Conservation (phyloP, 2,888 invertebrate species). For the Melinaea menophilus region DNA sequence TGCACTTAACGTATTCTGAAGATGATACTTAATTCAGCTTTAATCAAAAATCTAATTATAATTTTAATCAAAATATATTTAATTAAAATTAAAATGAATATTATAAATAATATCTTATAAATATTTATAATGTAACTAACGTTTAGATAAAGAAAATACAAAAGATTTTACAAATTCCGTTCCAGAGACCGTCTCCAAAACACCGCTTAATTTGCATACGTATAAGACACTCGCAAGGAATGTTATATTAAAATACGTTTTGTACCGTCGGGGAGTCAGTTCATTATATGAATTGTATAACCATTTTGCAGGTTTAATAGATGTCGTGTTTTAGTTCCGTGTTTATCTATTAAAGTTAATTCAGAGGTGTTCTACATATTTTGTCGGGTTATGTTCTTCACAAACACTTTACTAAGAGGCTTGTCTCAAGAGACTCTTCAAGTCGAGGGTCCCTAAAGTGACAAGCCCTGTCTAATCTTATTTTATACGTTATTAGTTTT, state of each 20-base stretch:
- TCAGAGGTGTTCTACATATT: constrained; percentile 55
- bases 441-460: constrained; percentile 57
- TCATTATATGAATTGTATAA: constrained; percentile 31
- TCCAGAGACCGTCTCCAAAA: constrained; percentile 27
- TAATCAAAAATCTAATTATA: too few relatives aligned
- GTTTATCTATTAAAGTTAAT: constrained; percentile 38
- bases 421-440: constrained; percentile 63
- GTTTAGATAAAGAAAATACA: constrained; percentile 13
- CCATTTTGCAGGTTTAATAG: constrained; percentile 26
- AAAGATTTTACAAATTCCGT: constrained; percentile 31
- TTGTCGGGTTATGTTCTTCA: constrained; percentile 61
- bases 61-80: too few relatives aligned
- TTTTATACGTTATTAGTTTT: constrained; percentile 38
- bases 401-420: constrained; percentile 52
- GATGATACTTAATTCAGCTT: too few relatives aligned
- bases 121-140: neutral
- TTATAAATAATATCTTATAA: too few relatives aligned
- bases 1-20: too few relatives aligned
- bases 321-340: constrained; percentile 19
- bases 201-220: constrained; percentile 33
- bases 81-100: too few relatives aligned
- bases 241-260: constrained; percentile 34
- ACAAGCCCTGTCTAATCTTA: constrained; percentile 69
- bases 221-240: constrained; percentile 33
- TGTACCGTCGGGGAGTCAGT: constrained; percentile 29